Base-by-base conservation (phyloP, 2,888 invertebrate species). In the Nomada fucata region DNA sequence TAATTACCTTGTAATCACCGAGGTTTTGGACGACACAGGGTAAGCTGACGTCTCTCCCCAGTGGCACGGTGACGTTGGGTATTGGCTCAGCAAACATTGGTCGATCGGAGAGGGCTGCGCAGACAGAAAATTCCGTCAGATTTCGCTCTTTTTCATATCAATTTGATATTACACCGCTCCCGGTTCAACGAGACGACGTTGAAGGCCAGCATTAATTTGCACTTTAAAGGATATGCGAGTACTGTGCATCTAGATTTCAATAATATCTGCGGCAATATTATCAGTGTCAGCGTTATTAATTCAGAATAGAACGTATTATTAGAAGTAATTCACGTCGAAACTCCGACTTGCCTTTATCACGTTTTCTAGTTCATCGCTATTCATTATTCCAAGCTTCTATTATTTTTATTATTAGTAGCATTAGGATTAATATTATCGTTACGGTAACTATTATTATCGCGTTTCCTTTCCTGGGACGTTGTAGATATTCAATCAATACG, bases 1-100 rank as follows among this genome's bases (percentile, higher is more conserved):
- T 74, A 70, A 81, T 94, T 94, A 98, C 98, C 96, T 97, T 98
- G 92, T 97, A 98, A 79, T 96, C 96, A 89, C 98, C 98, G 90
- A 98, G 96, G 93, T 98, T 97, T 92, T 98, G 97, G 80, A 98
- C 97, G 85, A 98, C 97, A 93, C 98, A 98, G 20, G 98, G 97
- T 89, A 98, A 95, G 93, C 97, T 97, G 87, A 97, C 98, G 94
- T 98, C 98, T 89, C 98, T 95, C 86, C 98, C 98, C 73, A 98
- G 96, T 67, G 98, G 97, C 87, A 98, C 98, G 23, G 98, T 98
- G 91, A 98, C 97, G 94, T 98, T 98, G 67, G 98, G 98, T 91
- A 98, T 98, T 71, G 97, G 97, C 94, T 98, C 98, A 50, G 97
- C 96, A 93, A 98, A 98, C 91, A 97, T 96, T 26, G 98, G 98